phyloP scores from a whole-genome alignment of 53 echinoderm and acorn worm species.

The Antedon mediterranea region DNA sequence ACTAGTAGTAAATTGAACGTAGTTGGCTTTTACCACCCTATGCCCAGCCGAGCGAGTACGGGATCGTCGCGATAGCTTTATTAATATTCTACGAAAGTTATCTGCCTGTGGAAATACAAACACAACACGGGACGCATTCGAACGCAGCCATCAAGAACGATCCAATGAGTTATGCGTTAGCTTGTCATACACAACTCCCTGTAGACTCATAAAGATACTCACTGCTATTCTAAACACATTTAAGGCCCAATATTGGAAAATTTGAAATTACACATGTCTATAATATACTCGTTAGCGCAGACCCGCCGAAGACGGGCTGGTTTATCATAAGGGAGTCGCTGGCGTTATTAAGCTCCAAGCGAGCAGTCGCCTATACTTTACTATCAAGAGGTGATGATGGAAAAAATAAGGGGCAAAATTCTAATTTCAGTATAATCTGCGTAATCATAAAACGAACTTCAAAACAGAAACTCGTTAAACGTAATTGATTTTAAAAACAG shows the following conservation, averaged over 20 bases:
- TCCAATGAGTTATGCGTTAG: background rate
- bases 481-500: slow-evolving; percentile 1
- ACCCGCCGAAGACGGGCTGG: background rate
- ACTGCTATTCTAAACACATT: background rate
- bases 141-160: background rate
- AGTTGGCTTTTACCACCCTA: background rate
- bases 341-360: background rate
- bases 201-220: background rate
- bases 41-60: background rate
- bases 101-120: background rate
- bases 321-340: background rate
- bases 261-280: background rate
- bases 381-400: background rate
- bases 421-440: background rate
- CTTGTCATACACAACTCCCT: background rate
- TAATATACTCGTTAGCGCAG: background rate
- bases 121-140: background rate
- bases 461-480: background rate
- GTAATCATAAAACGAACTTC: background rate
- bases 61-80: background rate
- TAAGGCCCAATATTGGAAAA: background rate
- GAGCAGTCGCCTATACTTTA: background rate
- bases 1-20: background rate
- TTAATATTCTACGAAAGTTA: background rate
- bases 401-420: background rate